Conservation (phyloP, 2,113 vertebrate genomes). For the Chrysochloris asiatica region DNA sequence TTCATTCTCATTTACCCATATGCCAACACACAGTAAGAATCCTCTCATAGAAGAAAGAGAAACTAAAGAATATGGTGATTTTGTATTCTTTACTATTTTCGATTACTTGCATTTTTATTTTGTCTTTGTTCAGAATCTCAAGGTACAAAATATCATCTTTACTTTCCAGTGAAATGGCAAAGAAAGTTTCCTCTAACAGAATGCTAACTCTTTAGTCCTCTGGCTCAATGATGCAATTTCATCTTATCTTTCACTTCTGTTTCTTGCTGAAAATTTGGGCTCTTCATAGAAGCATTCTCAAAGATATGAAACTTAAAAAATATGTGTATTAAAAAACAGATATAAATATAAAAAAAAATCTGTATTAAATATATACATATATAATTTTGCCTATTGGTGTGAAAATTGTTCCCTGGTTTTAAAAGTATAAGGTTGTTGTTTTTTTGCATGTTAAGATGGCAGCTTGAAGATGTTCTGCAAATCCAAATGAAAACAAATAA, state of each 20-base stretch:
- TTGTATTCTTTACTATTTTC: neutral
- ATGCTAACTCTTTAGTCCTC: neutral
- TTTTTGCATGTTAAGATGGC: neutral
- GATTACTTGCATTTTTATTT: neutral
- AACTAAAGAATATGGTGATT: neutral
- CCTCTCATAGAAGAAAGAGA: neutral
- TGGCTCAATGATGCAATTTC: neutral
- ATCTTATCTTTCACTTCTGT: slow-evolving; percentile 24
- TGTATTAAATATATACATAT: neutral
- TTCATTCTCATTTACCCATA: neutral
- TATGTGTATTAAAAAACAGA: too few relatives aligned
- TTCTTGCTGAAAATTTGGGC: slow-evolving; percentile 23
- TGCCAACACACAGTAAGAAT: neutral
- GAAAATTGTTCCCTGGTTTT: neutral
- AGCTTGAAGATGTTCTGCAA: neutral
- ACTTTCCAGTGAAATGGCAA: slow-evolving; percentile 50
- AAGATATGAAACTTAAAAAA: slow-evolving; percentile 16
- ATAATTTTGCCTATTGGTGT: neutral
- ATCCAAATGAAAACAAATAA: neutral
- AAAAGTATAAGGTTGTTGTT: too few relatives aligned
- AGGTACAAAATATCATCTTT: slow-evolving; percentile 45
- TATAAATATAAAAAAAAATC: too few relatives aligned
- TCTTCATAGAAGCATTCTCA: slow-evolving; percentile 16
- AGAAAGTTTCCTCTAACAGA: neutral
- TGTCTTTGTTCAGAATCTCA: neutral